phyloP scores from a whole-genome alignment of 2,888 invertebrate species.

The Cynaeus angustus region DNA sequence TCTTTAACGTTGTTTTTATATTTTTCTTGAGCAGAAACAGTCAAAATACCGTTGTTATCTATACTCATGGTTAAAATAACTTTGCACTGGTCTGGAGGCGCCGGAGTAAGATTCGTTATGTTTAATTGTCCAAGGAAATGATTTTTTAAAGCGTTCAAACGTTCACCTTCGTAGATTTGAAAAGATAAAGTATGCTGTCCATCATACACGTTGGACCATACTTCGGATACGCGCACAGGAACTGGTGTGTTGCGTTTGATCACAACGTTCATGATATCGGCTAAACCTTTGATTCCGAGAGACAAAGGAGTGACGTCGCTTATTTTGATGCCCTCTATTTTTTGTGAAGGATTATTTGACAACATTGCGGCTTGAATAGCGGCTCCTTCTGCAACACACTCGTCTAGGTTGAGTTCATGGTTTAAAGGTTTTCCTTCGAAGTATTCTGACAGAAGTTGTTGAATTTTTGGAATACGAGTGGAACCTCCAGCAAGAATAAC shows the following conservation, averaged over 20 bases:
- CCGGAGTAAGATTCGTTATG: conserved; percentile 48
- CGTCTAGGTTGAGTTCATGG: not conserved
- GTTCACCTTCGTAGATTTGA: conserved; percentile 55
- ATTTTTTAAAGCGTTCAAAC: conserved; percentile 47
- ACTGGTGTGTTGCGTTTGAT: not conserved
- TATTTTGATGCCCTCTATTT: not conserved
- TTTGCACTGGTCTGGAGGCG: conserved; percentile 42
- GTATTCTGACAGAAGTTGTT: conserved; percentile 52
- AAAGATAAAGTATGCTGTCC: not conserved
- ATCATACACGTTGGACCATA: not conserved
- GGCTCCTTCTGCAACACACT: conserved; percentile 1
- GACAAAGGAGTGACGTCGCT: not conserved
- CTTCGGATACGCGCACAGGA: not conserved
- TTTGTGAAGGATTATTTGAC: not conserved
- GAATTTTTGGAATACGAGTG: conserved; percentile 60
- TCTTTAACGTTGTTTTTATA: conserved; percentile 46
- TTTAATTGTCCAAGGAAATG: conserved; percentile 42
- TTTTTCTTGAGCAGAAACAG: conserved; percentile 51
- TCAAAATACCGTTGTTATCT: conserved; percentile 54
- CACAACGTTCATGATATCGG: not conserved
- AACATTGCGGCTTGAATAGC: conserved; percentile 1
- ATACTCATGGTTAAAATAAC: conserved; percentile 39
- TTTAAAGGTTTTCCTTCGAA: no score
- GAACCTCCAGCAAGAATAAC: conserved; percentile 61
- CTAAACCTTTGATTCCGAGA: not conserved